Percentiles rank a stretch among this genome's conserved stretches.
Conservation (phyloP, 2,113 vertebrate genomes). For the Falcunculus frontatus region DNA sequence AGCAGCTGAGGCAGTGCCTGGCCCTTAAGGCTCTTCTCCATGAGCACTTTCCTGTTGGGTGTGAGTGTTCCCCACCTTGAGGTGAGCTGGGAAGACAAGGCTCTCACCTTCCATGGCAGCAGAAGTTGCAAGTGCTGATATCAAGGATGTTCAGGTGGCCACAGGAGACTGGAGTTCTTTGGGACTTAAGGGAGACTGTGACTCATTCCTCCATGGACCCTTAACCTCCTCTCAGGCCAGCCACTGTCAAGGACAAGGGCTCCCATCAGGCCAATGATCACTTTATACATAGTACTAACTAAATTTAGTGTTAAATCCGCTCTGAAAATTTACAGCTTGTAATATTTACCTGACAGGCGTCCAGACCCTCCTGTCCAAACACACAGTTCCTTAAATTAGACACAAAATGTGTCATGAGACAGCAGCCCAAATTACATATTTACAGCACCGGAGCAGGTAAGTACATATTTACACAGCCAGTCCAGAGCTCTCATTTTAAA, state of each 20-base stretch:
- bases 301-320: slow-evolving; percentile 31
- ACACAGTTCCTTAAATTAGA: slow-evolving; percentile 32
- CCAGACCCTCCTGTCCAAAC: slow-evolving; percentile 11
- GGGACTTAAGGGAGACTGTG: background rate
- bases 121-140: background rate
- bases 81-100: background rate
- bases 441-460: background rate
- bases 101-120: background rate
- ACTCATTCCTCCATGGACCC: background rate
- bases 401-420: background rate
- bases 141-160: background rate
- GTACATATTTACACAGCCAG: background rate
- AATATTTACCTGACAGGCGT: slow-evolving; percentile 27
- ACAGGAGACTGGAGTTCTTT: background rate
- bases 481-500: background rate
- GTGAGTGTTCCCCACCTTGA: background rate
- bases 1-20: background rate
- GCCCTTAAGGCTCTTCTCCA: background rate
- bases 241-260: background rate
- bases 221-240: background rate
- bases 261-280: background rate
- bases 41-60: background rate
- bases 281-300: background rate
- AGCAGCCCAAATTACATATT: slow-evolving; percentile 18
- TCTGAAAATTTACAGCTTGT: background rate